A percentile compares a stretch with the other conserved stretches of the same genome.
phyloP scores from a whole-genome alignment of 92 coral and sea anemone genomes.

The Metridium senile region DNA sequence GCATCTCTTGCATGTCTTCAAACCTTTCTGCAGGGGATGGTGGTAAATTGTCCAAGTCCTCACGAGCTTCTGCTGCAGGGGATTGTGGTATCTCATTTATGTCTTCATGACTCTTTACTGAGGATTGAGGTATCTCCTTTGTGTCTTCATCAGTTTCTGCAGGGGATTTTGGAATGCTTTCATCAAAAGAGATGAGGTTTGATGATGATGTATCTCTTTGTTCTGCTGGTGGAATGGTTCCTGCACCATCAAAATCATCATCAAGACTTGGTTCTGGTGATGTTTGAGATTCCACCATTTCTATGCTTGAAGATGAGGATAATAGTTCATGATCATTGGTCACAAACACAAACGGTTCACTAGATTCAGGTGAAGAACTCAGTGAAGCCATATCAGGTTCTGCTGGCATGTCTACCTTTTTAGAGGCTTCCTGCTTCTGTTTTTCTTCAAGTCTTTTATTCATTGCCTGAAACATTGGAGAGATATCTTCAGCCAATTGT shows the following conservation, averaged over 20 bases:
- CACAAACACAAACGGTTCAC: constrained; percentile 61
- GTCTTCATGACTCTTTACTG: background rate
- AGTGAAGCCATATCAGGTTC: background rate
- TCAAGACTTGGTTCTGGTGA: background rate
- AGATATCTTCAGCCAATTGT: constrained; percentile 63
- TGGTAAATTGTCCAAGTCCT: too few species aligned
- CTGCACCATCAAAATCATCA: constrained; percentile 5
- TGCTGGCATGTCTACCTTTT: background rate
- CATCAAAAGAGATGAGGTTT: constrained; percentile 12
- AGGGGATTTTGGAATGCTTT: background rate
- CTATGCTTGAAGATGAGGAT: background rate
- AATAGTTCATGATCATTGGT: constrained; percentile 9
- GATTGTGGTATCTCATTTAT: too few species aligned
- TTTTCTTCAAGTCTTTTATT: constrained; percentile 43
- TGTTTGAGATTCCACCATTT: background rate
- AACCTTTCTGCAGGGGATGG: background rate
- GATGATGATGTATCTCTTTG: background rate
- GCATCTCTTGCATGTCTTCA: background rate
- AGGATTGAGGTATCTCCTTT: background rate
- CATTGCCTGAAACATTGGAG: constrained; percentile 53
- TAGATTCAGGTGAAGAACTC: constrained; percentile 3
- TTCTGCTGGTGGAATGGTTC: background rate
- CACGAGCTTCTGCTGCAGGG: too few species aligned
- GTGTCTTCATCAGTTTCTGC: background rate
- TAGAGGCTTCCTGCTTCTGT: background rate